Conservation (phyloP, 2,888 invertebrate genomes). For the Lasioglossum villosulum region DNA sequence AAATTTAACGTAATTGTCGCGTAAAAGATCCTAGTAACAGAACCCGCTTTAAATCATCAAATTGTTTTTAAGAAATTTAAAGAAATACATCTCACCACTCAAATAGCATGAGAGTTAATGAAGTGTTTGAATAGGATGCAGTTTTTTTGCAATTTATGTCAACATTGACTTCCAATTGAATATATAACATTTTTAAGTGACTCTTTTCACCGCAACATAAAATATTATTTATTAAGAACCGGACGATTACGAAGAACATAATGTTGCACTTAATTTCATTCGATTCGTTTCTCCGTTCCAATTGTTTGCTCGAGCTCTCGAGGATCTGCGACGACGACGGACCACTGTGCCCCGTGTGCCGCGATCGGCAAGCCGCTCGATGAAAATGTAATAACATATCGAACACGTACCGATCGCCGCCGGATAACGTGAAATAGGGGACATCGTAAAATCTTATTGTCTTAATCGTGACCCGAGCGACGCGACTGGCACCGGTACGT, state of each 20-base stretch:
- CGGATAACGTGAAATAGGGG: slow-evolving; percentile 53
- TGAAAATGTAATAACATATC: slow-evolving; percentile 63
- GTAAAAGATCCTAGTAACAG: too few species aligned
- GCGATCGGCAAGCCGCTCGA: slow-evolving; percentile 33
- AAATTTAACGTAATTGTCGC: neutral
- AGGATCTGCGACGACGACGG: neutral
- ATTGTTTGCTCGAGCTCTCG: neutral
- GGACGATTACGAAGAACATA: too few species aligned
- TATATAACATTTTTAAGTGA: too few species aligned
- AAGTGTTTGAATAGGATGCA: too few species aligned
- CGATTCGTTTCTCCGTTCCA: neutral
- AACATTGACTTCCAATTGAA: too few species aligned
- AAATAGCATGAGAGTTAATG: too few species aligned
- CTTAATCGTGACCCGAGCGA: slow-evolving; percentile 48
- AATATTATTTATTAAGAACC: too few species aligned
- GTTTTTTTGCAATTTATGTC: too few species aligned
- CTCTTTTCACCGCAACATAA: too few species aligned
- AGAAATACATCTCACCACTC: too few species aligned
- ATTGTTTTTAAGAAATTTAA: too few species aligned
- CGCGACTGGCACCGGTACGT: slow-evolving; percentile 14
- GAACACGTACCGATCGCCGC: slow-evolving; percentile 54
- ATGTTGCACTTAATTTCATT: neutral
- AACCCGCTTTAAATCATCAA: too few species aligned
- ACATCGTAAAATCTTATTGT: slow-evolving; percentile 62
- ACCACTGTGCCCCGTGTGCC: neutral